Evolutionary conservation across 2,888 invertebrate species (phyloP), one percentile per base, ranked within the genome.

Genomic region (Machimus atricapillus): DNA sequence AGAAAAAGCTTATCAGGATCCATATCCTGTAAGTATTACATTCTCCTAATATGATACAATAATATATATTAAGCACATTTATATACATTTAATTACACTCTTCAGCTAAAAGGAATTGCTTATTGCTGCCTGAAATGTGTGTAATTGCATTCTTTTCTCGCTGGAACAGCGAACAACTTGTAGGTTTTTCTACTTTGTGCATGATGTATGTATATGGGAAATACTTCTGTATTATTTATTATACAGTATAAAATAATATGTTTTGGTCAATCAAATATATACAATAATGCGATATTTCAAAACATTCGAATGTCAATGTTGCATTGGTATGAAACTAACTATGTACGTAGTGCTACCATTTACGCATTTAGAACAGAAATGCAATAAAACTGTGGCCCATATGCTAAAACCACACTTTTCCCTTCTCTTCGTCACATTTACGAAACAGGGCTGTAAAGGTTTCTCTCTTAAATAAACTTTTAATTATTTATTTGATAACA

Each of bases 1-100:
- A 91, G 93, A 89, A 91, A 91, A 88, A 91, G 87, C 58, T 77
- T 74, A 86, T 87, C 89, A 77, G 85, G 88, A n/a, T 87, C 89
- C 81, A 88, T 89, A 23, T 87, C 88, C 88, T 89, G 91, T 91
- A 89, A 90, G 90, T 46, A 19, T 40, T 46, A 46, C 14, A 46
- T 46, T 46, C 43, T 46, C 43, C 43, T 4, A 46, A 16, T 46
- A 14, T 16, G 14, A 14, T 0, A 16, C 16, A 46, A 1, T 46
- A 16, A 46, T 46, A 43, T 14, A 14, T 14, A 46, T 46, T 46
- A 40, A 8, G 12, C 40, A 40, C 1, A 12, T 43, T 12, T 46
- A 46, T 46, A 14, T 46, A 16, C 43, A 46, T 46, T 46, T 46
- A 46, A 14, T 46, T 46, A 46, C 14, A 12, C 43, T 0, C 16